Evolutionary conservation across 2,113 vertebrate species (phyloP).

Genomic region (Lepidothrix coronata): DNA sequence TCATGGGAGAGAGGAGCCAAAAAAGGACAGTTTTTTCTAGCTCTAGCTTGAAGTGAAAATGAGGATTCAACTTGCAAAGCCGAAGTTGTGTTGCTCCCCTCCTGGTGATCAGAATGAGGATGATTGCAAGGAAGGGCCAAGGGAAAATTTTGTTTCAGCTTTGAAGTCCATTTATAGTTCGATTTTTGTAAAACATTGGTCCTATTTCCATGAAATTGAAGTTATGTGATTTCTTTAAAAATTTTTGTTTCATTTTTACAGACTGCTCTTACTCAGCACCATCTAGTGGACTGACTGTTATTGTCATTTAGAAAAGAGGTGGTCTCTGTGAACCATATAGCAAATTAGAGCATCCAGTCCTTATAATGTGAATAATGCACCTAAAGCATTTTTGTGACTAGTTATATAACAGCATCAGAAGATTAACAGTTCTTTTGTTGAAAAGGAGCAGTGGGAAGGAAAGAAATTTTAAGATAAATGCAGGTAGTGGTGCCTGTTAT

Average conservation of each 20-base stretch:
- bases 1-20: background rate
- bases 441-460: background rate
- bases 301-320: background rate
- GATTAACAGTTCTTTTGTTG: background rate
- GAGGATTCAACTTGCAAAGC: background rate
- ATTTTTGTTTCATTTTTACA: background rate
- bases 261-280: constrained; percentile 66
- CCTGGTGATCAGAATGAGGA: background rate
- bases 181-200: background rate
- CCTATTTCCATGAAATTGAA: background rate
- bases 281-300: constrained; percentile 68
- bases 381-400: background rate
- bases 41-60: background rate
- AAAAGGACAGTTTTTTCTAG: background rate
- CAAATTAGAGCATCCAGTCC: background rate
- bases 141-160: background rate
- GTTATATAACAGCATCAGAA: background rate
- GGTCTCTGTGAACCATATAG: accelerated
- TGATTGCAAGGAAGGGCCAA: background rate
- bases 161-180: background rate
- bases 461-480: background rate
- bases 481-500: accelerated
- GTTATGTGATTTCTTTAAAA: background rate
- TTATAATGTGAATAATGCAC: background rate
- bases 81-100: background rate